Evolutionary conservation across 2,113 vertebrate genomes (phyloP).

Genomic region (Malaclemys terrapin): DNA sequence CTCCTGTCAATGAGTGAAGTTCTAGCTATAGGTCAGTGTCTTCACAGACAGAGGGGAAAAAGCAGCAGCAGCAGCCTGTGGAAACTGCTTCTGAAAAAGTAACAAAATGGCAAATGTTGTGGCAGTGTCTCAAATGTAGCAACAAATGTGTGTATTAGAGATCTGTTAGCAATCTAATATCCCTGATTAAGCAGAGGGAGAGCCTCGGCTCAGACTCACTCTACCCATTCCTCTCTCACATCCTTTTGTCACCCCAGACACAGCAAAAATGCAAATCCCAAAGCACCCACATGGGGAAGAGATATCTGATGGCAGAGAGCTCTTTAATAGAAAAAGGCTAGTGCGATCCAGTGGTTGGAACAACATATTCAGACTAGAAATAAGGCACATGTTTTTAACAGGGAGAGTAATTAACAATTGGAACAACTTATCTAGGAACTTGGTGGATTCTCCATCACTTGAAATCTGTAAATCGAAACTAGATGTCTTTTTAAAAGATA

Average conservation of each 20-base stretch:
- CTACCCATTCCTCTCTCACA: background rate
- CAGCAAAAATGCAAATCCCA: background rate
- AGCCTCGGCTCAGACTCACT: background rate
- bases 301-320: background rate
- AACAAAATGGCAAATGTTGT: accelerated
- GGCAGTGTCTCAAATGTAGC: background rate
- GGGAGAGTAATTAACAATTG: no score
- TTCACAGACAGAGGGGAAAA: background rate
- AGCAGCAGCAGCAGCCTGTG: background rate
- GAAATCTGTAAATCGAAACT: background rate
- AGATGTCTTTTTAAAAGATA: background rate
- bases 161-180: background rate
- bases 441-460: background rate
- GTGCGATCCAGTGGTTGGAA: background rate
- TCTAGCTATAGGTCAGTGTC: background rate
- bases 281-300: background rate
- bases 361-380: background rate
- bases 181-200: background rate
- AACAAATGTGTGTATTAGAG: background rate
- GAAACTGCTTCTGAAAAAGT: background rate
- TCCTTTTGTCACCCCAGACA: background rate
- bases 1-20: background rate
- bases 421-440: no score
- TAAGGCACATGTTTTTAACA: no score
- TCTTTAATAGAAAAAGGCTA: background rate